Conservation (phyloP, 1,140 invertebrate genomes). For the Drosophila bocki region DNA sequence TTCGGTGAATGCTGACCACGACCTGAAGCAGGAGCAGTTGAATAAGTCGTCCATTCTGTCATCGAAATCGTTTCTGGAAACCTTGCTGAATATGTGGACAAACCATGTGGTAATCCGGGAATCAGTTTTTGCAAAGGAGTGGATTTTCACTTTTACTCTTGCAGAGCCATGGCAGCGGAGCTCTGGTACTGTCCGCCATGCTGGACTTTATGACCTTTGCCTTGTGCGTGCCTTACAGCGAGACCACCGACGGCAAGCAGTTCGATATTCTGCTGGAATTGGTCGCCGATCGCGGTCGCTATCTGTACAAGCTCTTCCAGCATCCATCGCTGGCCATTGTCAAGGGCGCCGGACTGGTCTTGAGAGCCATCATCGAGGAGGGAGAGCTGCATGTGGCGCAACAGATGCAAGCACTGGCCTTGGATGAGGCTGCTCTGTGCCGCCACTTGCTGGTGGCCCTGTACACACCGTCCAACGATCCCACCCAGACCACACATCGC, state of each 20-base stretch:
- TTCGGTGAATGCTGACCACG: constrained; percentile 99
- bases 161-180: constrained; percentile 92
- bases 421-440: constrained; percentile 98
- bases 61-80: constrained; percentile 96
- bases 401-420: constrained; percentile 97
- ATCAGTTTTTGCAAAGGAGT: neutral
- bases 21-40: constrained; percentile 97
- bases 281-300: constrained; percentile 95
- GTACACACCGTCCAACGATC: constrained; percentile 92
- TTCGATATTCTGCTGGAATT: constrained; percentile 98
- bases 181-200: constrained; percentile 95
- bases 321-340: constrained; percentile 99
- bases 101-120: constrained; percentile 93
- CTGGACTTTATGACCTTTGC: constrained; percentile 99
- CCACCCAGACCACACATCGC: constrained; percentile 92
- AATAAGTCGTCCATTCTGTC: constrained; percentile 98
- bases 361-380: constrained; percentile 99
- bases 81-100: constrained; percentile 97
- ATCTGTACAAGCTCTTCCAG: constrained; percentile 97
- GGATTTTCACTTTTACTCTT: constrained; percentile 30
- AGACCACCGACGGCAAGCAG: constrained; percentile 98
- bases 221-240: constrained; percentile 98
- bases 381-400: constrained; percentile 95
- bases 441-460: constrained; percentile 96
- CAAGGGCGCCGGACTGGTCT: constrained; percentile 98